Evolutionary conservation across 2,888 invertebrate species (phyloP).

Genomic region (Biston betularia): DNA sequence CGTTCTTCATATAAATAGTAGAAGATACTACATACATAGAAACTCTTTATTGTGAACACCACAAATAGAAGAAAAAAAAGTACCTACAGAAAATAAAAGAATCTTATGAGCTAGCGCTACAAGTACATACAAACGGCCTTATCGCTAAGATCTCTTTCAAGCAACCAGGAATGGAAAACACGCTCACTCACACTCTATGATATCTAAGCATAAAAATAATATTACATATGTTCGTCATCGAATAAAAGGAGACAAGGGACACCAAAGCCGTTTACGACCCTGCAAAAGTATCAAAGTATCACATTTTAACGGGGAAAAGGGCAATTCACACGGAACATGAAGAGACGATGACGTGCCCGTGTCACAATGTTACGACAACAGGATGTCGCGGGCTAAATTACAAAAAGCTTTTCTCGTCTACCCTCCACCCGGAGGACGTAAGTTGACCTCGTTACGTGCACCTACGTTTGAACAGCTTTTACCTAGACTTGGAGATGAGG

Average conservation of each 20-base stretch:
- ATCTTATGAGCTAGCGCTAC: too few species aligned
- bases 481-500: constrained; percentile 61
- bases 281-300: constrained; percentile 34
- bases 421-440: constrained; percentile 58
- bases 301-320: constrained; percentile 41
- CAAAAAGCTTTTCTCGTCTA: constrained; percentile 70
- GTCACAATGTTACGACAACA: constrained; percentile 58
- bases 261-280: constrained; percentile 23
- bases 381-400: constrained; percentile 59
- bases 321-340: constrained; percentile 43
- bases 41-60: too few species aligned
- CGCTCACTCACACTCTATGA: too few species aligned
- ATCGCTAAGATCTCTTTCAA: too few species aligned
- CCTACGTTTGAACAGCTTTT: constrained; percentile 64
- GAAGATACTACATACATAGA: too few species aligned
- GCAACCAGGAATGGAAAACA: too few species aligned
- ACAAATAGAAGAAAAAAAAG: too few species aligned
- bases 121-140: too few species aligned
- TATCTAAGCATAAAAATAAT: neutral
- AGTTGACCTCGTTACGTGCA: constrained; percentile 61
- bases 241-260: constrained; percentile 6
- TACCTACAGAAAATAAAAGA: too few species aligned
- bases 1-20: too few species aligned
- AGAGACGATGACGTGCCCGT: constrained; percentile 50
- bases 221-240: neutral